Conservation (phyloP, 2,113 vertebrate species). For the Pungitius pungitius region DNA sequence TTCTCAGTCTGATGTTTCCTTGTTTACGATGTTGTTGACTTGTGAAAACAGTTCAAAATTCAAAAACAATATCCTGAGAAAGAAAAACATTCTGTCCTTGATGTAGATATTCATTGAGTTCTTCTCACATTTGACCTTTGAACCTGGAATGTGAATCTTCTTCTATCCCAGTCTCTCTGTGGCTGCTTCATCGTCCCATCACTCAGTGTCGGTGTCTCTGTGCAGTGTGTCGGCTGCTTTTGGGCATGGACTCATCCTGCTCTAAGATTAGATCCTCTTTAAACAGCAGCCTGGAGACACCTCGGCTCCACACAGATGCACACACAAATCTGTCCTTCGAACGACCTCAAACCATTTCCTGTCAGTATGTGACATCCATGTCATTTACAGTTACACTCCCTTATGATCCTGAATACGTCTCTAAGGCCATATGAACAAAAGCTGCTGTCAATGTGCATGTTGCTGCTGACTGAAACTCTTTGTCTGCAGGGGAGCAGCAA, state of each 20-base stretch:
- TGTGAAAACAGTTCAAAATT: neutral
- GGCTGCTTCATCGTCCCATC: neutral
- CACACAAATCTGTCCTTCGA: conserved; percentile 9
- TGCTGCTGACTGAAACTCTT: neutral
- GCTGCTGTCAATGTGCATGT: neutral
- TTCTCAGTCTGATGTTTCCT: no score
- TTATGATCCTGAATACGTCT: neutral
- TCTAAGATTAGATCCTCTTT: conserved; percentile 40
- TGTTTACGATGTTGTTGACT: neutral
- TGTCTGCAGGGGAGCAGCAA: neutral
- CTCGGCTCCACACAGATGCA: conserved; percentile 24
- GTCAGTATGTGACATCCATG: neutral
- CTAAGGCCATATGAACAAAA: neutral
- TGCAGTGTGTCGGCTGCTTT: neutral
- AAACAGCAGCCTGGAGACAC: conserved; percentile 24
- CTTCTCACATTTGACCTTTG: neutral
- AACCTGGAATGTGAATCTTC: neutral
- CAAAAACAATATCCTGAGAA: no score
- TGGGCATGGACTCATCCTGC: conserved; percentile 27
- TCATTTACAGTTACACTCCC: neutral
- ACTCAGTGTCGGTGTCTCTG: neutral
- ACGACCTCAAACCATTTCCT: neutral
- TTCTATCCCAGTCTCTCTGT: neutral
- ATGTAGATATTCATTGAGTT: no score
- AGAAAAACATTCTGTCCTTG: neutral